phyloP scores from a whole-genome alignment of 1,140 invertebrate genomes.

The Anoplophora glabripennis region DNA sequence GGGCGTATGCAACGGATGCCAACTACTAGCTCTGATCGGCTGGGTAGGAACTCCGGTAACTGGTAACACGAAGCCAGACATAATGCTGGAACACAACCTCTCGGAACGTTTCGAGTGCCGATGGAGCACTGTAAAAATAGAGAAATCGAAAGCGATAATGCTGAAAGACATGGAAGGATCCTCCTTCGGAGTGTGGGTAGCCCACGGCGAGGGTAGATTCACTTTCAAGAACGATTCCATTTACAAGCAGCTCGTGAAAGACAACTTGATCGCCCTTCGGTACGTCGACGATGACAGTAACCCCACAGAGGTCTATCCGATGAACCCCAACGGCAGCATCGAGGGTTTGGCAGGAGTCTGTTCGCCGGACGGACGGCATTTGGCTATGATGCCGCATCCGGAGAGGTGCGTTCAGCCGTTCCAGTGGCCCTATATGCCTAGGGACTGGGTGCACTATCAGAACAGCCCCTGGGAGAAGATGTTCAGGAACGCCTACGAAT shows the following conservation, averaged over 20 bases:
- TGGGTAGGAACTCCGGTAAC: constrained; percentile 58
- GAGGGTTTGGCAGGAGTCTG: constrained; percentile 85
- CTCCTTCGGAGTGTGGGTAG: constrained; percentile 89
- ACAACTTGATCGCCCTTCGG: constrained; percentile 69
- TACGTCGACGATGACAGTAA: constrained; percentile 80
- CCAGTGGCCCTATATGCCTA: constrained; percentile 79
- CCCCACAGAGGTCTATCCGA: constrained; percentile 79
- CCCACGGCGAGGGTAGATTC: constrained; percentile 92
- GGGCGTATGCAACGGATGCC: constrained; percentile 97
- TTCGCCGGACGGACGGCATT: constrained; percentile 84
- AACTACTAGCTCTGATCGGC: constrained; percentile 85
- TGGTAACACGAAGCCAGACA: constrained; percentile 53
- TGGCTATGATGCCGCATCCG: constrained; percentile 98
- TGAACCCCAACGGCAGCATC: constrained; percentile 91
- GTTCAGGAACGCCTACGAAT: constrained; percentile 87
- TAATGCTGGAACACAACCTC: constrained; percentile 80
- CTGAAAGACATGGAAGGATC: constrained; percentile 80
- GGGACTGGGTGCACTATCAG: constrained; percentile 51
- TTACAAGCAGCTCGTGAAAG: constrained; percentile 56
- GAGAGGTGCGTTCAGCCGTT: constrained; percentile 83
- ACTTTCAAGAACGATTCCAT: constrained; percentile 57
- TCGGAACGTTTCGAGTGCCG: constrained; percentile 90
- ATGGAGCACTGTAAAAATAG: constrained; percentile 73
- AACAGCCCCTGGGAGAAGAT: constrained; percentile 87
- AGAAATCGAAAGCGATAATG: constrained; percentile 77